Percentiles rank a stretch among this genome's conserved stretches.
These are phyloP conservation scores for Sarotherodon lohbergeri DNA, from an alignment of 2,113 vertebrate species.

Conservation along the genomic window DNA sequence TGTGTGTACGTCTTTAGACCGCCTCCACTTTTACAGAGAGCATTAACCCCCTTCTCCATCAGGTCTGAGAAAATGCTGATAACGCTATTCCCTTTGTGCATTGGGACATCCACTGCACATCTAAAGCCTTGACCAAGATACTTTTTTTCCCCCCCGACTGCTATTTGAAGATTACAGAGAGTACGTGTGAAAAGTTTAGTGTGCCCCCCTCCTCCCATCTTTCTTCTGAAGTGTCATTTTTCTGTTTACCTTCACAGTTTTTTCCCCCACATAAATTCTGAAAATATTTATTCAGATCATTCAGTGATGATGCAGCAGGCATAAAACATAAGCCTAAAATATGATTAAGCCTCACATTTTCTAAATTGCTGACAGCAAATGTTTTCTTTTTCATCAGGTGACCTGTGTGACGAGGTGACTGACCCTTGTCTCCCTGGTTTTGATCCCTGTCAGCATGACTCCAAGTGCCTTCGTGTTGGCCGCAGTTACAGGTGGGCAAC, in stretches of 20 bases:
- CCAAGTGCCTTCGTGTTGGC: constrained; percentile 83
- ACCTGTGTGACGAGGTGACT: constrained; percentile 90
- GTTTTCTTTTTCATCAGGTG: constrained; percentile 70
- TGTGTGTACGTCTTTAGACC: neutral
- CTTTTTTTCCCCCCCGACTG: neutral
- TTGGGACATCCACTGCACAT: neutral
- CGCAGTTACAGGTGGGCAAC: constrained; percentile 81
- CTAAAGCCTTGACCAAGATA: neutral
- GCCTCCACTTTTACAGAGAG: neutral
- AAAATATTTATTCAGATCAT: neutral
- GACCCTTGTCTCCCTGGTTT: constrained; percentile 82
- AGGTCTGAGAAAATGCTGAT: constrained; percentile 31
- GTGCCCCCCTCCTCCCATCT: neutral
- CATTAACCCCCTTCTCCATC: constrained; percentile 7
- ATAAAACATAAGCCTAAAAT: neutral
- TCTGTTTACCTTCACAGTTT: neutral
- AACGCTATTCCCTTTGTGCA: neutral
- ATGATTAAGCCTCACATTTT: neutral
- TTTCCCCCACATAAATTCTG: neutral
- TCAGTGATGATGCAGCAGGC: neutral
- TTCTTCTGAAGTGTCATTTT: neutral
- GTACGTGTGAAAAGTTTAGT: constrained; percentile 7
- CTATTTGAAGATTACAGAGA: neutral
- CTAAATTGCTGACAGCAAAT: neutral
- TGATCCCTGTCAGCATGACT: constrained; percentile 88